Base-by-base conservation (phyloP, 2,113 vertebrate genomes). In the Phaethornis superciliosus region DNA sequence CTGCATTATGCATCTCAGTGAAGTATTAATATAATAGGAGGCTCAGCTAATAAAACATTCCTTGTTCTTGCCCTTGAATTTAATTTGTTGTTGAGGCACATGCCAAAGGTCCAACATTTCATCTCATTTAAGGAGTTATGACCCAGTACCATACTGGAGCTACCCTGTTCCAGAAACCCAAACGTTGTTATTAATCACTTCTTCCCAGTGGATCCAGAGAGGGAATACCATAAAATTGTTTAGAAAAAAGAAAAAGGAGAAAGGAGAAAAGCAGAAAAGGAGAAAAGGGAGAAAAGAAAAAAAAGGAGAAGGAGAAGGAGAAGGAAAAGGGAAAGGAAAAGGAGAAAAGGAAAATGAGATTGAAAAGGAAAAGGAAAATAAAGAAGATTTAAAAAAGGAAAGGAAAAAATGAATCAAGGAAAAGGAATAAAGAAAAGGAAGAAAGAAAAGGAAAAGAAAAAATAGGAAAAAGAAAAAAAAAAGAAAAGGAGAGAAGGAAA, bases 131-230 rank as follows among this genome's bases (percentile, higher is more conserved):
- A 88, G 68, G 76, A 92, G 88, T 90, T 90, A 88, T 33, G 35
- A 81, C 37, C 79, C 80, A 81, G 56, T 21, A 92, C 44, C 1
- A 1, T 52, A 59, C 23, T 6, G 0, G 51, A 42, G 58, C 62
- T 83, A 44, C 54, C 0, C 0, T 90, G 79, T 92, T 78, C 74
- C 70, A 75, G 30, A 93, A 88, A 63, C 69, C 76, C 63, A 63
- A 95, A 85, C 42, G 28, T 63, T 0, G 0, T 30, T 67, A 49
- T 84, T 81, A 86, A 89, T 86, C 84, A 72, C n/a, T 60, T 28
- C 44, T 90, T 90, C 60, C 83, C 77, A 67, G 77, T 16, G 88
- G 64, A 86, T 86, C 77, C 90, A 72, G 72, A 67, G 77, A 78
- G 40, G 44, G 18, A 81, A 63, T 32, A 81, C 15, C 60, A 86